Conservation (phyloP, 2,113 vertebrate species). For the Platichthys stellatus region DNA sequence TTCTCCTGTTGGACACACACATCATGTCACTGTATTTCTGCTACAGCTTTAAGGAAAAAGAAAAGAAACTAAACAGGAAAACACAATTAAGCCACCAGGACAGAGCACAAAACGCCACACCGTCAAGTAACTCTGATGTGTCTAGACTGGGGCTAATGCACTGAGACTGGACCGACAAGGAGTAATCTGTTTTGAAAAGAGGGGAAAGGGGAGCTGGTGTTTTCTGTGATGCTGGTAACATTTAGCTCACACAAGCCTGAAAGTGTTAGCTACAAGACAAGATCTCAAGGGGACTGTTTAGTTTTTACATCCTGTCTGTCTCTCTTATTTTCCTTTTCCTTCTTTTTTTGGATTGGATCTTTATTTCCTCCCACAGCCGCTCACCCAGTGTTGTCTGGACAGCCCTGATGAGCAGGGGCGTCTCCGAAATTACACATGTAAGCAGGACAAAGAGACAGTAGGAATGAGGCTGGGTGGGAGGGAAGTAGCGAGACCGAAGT, state of each 20-base stretch:
- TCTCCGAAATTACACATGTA: conserved; percentile 68
- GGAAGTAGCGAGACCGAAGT: conserved; percentile 55
- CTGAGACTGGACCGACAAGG: conserved; percentile 42
- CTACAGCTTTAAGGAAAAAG: conserved; percentile 51
- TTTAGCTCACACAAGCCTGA: conserved; percentile 14
- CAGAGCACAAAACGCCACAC: conserved; percentile 48
- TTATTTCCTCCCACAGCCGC: conserved; percentile 47
- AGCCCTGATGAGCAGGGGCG: conserved; percentile 55
- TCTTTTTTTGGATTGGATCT: conserved; percentile 20
- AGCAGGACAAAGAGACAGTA: conserved; percentile 62
- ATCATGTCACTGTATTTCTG: conserved; percentile 67
- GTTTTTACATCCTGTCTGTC: conserved; percentile 34
- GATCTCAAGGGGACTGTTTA: conserved; percentile 43
- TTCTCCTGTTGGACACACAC: conserved; percentile 48
- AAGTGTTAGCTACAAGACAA: neutral
- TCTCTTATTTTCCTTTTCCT: neutral
- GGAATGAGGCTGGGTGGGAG: conserved; percentile 37
- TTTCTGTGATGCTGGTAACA: conserved; percentile 24
- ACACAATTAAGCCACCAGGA: conserved; percentile 64
- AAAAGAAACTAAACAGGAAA: conserved; percentile 35
- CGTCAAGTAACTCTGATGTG: conserved; percentile 49
- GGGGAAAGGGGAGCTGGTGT: neutral
- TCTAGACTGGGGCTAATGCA: conserved; percentile 47
- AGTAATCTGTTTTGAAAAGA: conserved; percentile 53
- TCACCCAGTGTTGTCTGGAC: conserved; percentile 63